Evolutionary conservation across 2,113 vertebrate genomes (phyloP).

Genomic region (Nasalis larvatus): DNA sequence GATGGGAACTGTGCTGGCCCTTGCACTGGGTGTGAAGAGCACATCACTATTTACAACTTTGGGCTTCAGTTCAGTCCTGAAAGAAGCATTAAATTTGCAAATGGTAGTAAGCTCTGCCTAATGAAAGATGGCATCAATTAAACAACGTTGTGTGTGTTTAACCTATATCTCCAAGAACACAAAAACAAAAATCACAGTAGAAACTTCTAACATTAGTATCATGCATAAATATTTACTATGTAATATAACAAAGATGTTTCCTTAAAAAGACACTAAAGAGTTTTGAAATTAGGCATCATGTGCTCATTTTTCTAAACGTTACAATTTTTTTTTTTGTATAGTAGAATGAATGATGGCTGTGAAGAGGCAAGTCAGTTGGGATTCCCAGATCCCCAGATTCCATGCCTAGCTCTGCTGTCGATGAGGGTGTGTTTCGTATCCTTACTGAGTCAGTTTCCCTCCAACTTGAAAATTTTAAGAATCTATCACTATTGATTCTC

Average conservation of each 20-base stretch:
- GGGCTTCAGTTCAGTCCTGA: not conserved
- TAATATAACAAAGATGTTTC: not conserved
- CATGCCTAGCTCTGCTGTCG: not conserved
- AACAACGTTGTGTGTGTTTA: not conserved
- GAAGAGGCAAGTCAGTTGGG: not conserved
- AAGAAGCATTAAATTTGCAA: not conserved
- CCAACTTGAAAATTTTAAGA: not conserved
- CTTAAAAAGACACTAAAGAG: not conserved
- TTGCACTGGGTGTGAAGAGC: not conserved
- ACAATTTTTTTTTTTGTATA: not conserved
- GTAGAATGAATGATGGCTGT: not conserved
- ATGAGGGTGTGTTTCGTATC: not conserved
- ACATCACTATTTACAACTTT: not conserved
- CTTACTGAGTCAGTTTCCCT: not conserved
- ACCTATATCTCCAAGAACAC: not conserved
- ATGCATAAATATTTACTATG: not conserved
- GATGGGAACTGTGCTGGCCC: not conserved
- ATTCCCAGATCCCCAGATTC: not conserved
- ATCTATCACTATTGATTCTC: not conserved
- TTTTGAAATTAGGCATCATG: not conserved
- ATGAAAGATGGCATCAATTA: not conserved
- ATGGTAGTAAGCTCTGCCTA: not conserved
- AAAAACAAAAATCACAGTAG: not conserved
- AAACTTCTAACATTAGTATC: not conserved
- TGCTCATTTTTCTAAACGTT: not conserved